phyloP scores from a whole-genome alignment of 2,113 vertebrate genomes.

The Prietella phreatophila region DNA sequence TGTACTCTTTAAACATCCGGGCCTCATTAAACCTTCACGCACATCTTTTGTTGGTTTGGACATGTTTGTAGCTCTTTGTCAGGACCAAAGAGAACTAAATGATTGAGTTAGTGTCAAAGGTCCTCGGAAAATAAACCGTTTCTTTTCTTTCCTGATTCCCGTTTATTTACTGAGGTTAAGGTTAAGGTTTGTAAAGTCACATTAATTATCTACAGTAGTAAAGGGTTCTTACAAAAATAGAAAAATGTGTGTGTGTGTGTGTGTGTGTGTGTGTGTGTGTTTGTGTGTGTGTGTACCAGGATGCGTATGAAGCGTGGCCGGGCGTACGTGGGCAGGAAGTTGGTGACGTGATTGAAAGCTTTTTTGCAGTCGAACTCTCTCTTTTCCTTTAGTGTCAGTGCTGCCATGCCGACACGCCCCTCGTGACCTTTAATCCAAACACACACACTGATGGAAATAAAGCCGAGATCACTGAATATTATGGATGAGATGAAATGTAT shows the following conservation, averaged over 20 bases:
- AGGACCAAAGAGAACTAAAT: not conserved
- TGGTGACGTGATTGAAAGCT: slow-evolving; percentile 66
- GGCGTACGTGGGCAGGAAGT: slow-evolving; percentile 76
- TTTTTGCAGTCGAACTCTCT: slow-evolving; percentile 66
- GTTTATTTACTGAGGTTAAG: not conserved
- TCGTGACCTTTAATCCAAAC: slow-evolving; percentile 72
- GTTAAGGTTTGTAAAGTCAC: not conserved
- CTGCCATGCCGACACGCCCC: slow-evolving; percentile 81
- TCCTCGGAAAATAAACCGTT: too few relatives aligned
- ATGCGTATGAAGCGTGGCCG: slow-evolving; percentile 79
- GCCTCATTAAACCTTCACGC: not conserved
- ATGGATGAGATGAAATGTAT: not conserved
- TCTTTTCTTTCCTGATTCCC: too few relatives aligned
- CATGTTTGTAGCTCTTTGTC: not conserved
- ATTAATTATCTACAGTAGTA: not conserved
- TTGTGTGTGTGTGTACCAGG: slow-evolving; percentile 67
- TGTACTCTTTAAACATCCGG: not conserved
- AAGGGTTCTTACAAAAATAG: not conserved
- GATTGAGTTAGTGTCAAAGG: too few relatives aligned
- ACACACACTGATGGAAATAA: not conserved
- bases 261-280: slow-evolving; percentile 5
- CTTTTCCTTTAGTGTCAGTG: slow-evolving; percentile 69
- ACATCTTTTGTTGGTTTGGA: not conserved
- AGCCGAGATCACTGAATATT: not conserved
- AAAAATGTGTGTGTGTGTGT: not conserved